phyloP scores from a whole-genome alignment of 1,140 invertebrate species.

The Wiebesia pumilae region DNA sequence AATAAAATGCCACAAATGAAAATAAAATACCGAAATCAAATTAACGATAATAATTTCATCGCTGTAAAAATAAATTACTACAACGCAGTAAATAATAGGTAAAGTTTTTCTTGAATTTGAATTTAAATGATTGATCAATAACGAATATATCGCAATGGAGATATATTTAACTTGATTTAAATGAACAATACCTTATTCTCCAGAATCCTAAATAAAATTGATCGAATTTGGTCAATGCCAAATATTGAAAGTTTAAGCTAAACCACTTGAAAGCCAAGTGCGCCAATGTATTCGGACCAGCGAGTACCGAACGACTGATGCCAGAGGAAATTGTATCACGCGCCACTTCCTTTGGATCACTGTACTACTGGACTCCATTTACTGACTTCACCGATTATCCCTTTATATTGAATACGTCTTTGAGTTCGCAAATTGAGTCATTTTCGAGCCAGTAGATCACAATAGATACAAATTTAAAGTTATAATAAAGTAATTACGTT shows the following conservation, averaged over 20 bases:
- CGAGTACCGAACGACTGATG: slow-evolving; percentile 31
- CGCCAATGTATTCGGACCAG: background rate
- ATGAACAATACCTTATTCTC: background rate
- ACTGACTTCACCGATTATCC: slow-evolving; percentile 14
- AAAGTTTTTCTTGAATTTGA: background rate
- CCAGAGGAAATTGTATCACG: slow-evolving; percentile 41
- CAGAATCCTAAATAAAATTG: background rate
- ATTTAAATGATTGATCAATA: background rate
- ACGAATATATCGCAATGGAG: background rate
- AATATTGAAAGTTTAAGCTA: slow-evolving; percentile 9
- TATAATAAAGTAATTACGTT: background rate
- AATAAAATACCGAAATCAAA: background rate
- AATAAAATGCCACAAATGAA: background rate
- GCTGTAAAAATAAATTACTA: slow-evolving; percentile 6
- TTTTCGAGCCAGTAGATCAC: background rate
- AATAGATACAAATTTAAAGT: background rate
- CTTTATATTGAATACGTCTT: slow-evolving; percentile 25
- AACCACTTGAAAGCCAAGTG: background rate
- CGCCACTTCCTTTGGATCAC: slow-evolving; percentile 24
- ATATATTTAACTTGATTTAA: background rate
- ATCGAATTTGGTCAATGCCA: slow-evolving; percentile 11
- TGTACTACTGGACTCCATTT: background rate
- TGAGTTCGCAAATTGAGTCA: slow-evolving; percentile 28
- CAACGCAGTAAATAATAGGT: background rate
- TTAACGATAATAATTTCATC: slow-evolving; percentile 10